Percentiles rank a stretch among this genome's conserved stretches.
These are phyloP conservation scores for Platerodrilus igneus DNA, from an alignment of 2,888 invertebrate species.

Conservation along the genomic window DNA sequence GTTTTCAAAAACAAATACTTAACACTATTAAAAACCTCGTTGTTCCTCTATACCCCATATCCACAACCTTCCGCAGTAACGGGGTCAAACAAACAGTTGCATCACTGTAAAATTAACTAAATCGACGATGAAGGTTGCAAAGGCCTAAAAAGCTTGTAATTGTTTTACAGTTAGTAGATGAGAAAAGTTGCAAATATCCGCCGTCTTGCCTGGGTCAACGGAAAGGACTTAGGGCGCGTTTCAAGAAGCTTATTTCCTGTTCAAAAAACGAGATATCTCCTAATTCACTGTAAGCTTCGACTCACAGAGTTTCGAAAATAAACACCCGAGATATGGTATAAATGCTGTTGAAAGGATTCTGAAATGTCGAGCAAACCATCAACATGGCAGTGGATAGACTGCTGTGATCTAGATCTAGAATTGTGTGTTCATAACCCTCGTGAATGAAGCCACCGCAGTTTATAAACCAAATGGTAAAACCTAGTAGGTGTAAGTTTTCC, in stretches of 20 bases:
- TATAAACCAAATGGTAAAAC: too few species aligned
- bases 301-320: not conserved
- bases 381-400: too few species aligned
- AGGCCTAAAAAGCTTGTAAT: slow-evolving; percentile 10
- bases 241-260: slow-evolving; percentile 8
- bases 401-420: too few species aligned
- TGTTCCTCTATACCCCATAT: slow-evolving; percentile 13
- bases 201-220: slow-evolving; percentile 7
- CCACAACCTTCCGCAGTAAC: slow-evolving; percentile 20
- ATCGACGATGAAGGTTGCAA: slow-evolving; percentile 8
- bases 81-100: slow-evolving; percentile 10
- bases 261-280: not conserved
- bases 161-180: slow-evolving; percentile 2
- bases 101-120: too few species aligned
- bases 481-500: too few species aligned
- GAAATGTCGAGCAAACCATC: slow-evolving; percentile 7
- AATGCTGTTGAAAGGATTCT: slow-evolving; percentile 4
- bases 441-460: slow-evolving; percentile 26
- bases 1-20: slow-evolving; percentile 14
- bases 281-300: not conserved
- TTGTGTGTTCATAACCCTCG: slow-evolving; percentile 18
- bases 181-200: slow-evolving; percentile 8
- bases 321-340: not conserved
- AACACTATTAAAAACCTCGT: slow-evolving; percentile 7
- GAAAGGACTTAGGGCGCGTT: slow-evolving; percentile 4